phyloP scores from a whole-genome alignment of 2,888 invertebrate genomes.

The Phalangium opilio region DNA sequence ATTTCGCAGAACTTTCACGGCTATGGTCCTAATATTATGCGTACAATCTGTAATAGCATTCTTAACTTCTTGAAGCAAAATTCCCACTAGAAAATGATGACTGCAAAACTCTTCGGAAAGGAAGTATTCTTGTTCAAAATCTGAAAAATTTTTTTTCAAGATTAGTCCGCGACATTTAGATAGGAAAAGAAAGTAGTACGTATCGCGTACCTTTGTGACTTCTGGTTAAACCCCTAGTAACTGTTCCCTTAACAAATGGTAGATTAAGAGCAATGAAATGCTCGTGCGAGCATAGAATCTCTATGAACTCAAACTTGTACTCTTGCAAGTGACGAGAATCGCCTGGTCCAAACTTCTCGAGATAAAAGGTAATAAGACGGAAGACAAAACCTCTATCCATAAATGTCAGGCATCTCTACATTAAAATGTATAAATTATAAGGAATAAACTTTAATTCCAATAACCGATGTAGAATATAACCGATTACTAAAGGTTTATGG shows the following conservation, averaged over 20 bases:
- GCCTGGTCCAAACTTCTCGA: constrained; percentile 66
- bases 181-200: background rate
- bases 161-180: background rate
- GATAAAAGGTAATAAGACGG: constrained; percentile 65
- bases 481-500: no score
- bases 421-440: constrained; percentile 18
- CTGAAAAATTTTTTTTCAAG: constrained; percentile 6
- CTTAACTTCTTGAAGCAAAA: constrained; percentile 73
- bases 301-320: constrained; percentile 80
- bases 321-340: constrained; percentile 67
- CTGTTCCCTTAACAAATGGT: constrained; percentile 52
- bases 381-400: constrained; percentile 92
- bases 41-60: constrained; percentile 63
- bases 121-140: constrained; percentile 31
- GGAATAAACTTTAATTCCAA: no score
- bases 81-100: constrained; percentile 78
- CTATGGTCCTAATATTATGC: constrained; percentile 60
- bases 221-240: constrained; percentile 31
- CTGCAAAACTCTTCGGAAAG: constrained; percentile 68
- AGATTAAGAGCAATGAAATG: constrained; percentile 86
- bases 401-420: constrained; percentile 68
- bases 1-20: constrained; percentile 63
- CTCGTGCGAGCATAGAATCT: constrained; percentile 81
- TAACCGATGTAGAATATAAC: no score
- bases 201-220: constrained; percentile 33